phyloP scores from a whole-genome alignment of 2,797 vertebrate genomes.

The Sylvilagus floridanus region DNA sequence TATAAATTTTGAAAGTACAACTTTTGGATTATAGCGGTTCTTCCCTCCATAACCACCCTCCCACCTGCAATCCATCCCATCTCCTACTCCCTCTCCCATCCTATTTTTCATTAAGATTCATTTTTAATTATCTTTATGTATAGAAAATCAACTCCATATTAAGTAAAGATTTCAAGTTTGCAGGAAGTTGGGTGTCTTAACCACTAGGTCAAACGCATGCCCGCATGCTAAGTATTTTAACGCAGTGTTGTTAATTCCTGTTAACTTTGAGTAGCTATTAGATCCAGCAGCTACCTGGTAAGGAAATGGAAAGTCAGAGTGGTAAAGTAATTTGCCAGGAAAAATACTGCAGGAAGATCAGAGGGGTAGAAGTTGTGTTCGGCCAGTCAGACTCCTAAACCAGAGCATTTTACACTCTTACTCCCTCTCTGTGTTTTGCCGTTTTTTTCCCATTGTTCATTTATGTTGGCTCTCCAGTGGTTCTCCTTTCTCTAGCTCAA shows the following conservation, averaged over 20 bases:
- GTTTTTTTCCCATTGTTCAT: background rate
- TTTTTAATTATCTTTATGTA: too few species aligned
- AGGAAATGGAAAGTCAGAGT: background rate
- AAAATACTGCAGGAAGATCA: background rate
- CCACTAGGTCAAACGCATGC: too few species aligned
- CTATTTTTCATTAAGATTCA: too few species aligned
- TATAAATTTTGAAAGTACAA: too few species aligned
- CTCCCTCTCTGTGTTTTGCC: background rate
- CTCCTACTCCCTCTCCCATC: too few species aligned
- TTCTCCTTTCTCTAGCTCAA: background rate
- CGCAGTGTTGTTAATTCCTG: background rate
- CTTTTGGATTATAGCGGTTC: too few species aligned
- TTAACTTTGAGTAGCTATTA: background rate
- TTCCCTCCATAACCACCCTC: too few species aligned
- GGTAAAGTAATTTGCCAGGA: background rate
- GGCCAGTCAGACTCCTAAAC: background rate
- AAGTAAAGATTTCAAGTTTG: too few species aligned
- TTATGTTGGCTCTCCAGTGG: background rate
- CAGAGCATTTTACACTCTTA: background rate
- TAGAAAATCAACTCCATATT: too few species aligned
- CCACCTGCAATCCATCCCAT: too few species aligned
- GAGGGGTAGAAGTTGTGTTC: background rate
- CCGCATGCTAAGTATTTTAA: constrained; percentile 17
- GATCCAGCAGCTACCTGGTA: background rate
- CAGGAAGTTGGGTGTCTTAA: too few species aligned